Conservation (phyloP, 1,140 invertebrate species). For the Drosophila simulans region DNA sequence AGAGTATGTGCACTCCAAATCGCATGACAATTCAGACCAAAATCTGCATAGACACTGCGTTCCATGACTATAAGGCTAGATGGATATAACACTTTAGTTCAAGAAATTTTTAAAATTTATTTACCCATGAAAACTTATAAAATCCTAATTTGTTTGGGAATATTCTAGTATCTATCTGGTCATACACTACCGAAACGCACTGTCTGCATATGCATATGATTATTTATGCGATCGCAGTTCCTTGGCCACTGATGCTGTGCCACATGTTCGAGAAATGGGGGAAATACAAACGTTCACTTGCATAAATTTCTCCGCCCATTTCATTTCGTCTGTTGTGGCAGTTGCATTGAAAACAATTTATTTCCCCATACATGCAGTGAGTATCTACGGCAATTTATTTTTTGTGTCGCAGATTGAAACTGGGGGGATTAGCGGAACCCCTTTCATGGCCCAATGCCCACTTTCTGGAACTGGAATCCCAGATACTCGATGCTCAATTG, state of each 20-base stretch:
- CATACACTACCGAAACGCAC: background rate
- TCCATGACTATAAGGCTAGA: too few species aligned
- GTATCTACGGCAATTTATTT: conserved; percentile 79
- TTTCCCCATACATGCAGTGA: conserved; percentile 62
- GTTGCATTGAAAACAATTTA: conserved; percentile 82
- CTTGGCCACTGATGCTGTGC: conserved; percentile 24
- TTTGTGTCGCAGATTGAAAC: conserved; percentile 39
- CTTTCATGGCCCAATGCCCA: conserved; percentile 7
- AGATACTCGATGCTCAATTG: conserved; percentile 20
- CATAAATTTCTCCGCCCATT: conserved; percentile 61
- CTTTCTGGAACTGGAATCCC: background rate
- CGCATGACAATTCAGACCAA: conserved; percentile 28
- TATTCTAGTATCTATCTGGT: background rate
- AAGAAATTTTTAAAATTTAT: too few species aligned
- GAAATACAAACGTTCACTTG: conserved; percentile 64
- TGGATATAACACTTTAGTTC: background rate
- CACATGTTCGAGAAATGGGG: conserved; percentile 47
- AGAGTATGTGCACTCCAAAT: conserved; percentile 28
- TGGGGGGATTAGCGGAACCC: conserved; percentile 41
- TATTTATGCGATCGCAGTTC: conserved; percentile 35
- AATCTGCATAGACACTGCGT: conserved; percentile 25
- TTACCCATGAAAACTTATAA: too few species aligned
- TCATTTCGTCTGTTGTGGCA: conserved; percentile 38
- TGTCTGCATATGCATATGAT: conserved; percentile 5
- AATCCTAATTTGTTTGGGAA: background rate